Evolutionary conservation across 2,113 vertebrate species (phyloP), one percentile per base, ranked within the genome.

Genomic region (Alces alces): DNA sequence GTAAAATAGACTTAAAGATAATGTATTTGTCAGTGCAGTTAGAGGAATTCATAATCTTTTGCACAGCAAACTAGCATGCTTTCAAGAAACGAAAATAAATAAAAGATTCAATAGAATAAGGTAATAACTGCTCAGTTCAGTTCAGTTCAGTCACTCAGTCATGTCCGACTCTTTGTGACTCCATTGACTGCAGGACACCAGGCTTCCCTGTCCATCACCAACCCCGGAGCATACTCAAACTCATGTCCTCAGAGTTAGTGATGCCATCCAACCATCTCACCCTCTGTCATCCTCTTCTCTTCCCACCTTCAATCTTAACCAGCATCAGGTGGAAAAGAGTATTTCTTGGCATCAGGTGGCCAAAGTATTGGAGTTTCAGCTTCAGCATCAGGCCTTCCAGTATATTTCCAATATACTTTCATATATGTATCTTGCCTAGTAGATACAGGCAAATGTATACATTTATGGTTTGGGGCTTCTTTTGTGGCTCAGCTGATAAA

Each of bases 21-120:
- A 39, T 88, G 89, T 91, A 70, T 92, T 73, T 88, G 11, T 83
- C 30, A 54, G n/a, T 73, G 10, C 64, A 89, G 8, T 5, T 89
- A 88, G 66, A 61, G 10, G 15, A 98, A 95, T 83, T 54, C 6
- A 36, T 91, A 64, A 50, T 89, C 43, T 88, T 97, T 85, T 94
- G 28, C 2, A 58, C 16, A 55, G 28, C 57, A 43, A 70, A 66
- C 33, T 54, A 58, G 25, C 17, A 64, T 11, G 4, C 5, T 66
- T 19, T 92, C 50, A 84, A 85, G 19, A 89, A 88, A 91, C 64
- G 28, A 58, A 78, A 52, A 61, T 83, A 87, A 11, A 76, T 3
- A 70, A 88, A 7, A 30, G 12, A 66, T 83, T 90, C 16, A 47
- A 39, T 47, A 97, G 73, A 96, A 86, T n/a, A 96, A 92, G 64